A percentile compares a stretch with the other conserved stretches of the same genome.
Conservation (phyloP, 2,113 vertebrate species). For the Rhabdornis inornatus region DNA sequence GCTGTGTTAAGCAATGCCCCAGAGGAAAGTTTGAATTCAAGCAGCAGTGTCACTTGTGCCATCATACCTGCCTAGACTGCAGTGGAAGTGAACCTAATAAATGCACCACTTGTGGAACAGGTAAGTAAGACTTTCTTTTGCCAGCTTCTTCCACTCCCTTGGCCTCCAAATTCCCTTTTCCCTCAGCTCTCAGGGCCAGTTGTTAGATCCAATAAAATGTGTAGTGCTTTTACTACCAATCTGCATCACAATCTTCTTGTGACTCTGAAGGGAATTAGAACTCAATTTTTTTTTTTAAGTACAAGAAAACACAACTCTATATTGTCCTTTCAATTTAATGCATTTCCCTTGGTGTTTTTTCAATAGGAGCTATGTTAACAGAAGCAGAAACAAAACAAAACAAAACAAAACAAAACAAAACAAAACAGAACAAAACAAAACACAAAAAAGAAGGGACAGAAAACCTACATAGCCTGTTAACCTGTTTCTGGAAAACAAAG, state of each 20-base stretch:
- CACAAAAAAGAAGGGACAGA: neutral
- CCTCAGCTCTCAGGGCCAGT: neutral
- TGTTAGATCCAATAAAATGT: neutral
- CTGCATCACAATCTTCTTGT: neutral
- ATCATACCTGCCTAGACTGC: constrained; percentile 87
- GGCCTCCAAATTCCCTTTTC: neutral
- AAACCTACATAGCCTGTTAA: neutral
- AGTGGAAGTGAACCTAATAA: constrained; percentile 79
- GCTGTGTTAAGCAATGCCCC: constrained; percentile 77
- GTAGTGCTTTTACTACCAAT: neutral
- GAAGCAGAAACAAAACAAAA: neutral
- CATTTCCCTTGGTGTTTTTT: neutral
- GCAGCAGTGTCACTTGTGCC: constrained; percentile 81
- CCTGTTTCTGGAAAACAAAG: neutral
- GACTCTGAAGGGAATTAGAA: neutral
- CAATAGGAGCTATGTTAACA: neutral
- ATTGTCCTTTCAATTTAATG: neutral
- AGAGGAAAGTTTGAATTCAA: constrained; percentile 75
- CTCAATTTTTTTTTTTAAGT: neutral
- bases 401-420: too few relatives aligned
- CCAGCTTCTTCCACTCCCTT: neutral
- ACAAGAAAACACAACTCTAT: neutral
- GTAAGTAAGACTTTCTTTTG: constrained; percentile 63
- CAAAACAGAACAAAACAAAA: too few relatives aligned
- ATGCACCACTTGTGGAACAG: constrained; percentile 84